A percentile compares a stretch with the other conserved stretches of the same genome.
Evolutionary conservation across 2,888 invertebrate genomes (phyloP).

Genomic region (Oscheius onirici): DNA sequence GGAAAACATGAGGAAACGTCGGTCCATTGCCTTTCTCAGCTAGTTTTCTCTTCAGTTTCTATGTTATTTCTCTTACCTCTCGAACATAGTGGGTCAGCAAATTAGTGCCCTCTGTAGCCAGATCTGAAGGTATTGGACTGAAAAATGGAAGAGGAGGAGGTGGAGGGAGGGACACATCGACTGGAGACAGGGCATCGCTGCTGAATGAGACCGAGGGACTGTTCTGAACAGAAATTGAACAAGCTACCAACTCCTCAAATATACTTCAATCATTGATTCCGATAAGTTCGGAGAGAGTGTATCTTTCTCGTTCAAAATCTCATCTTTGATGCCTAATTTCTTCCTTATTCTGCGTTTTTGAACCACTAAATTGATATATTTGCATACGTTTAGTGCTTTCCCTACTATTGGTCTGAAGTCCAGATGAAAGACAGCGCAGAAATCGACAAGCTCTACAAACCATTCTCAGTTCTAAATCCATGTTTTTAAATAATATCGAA

Average conservation of each 20-base stretch:
- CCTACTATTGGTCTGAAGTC: conserved; percentile 54
- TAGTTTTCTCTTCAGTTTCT: conserved; percentile 1
- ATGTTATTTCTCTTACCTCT: conserved; percentile 20
- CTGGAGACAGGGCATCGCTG: conserved; percentile 2
- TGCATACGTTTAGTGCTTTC: too few relatives aligned
- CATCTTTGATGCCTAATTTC: not conserved
- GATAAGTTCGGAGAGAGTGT: not conserved
- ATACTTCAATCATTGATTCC: not conserved
- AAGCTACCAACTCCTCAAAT: not conserved
- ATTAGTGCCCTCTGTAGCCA: conserved; percentile 38
- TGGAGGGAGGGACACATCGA: not conserved
- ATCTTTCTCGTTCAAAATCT: conserved; percentile 13
- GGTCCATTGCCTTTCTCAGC: conserved; percentile 44
- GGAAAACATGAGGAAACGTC: conserved; percentile 53
- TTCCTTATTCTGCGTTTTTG: conserved; percentile 25
- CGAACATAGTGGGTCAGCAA: conserved; percentile 44
- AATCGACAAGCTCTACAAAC: conserved; percentile 59
- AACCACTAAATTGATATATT: conserved; percentile 15
- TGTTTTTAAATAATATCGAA: not conserved
- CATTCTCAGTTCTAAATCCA: conserved; percentile 54
- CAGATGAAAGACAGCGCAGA: conserved; percentile 52
- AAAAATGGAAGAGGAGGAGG: conserved; percentile 19
- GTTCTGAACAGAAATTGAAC: not conserved
- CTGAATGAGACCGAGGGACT: conserved; percentile 10
- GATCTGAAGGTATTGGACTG: not conserved